Base-by-base conservation (phyloP, 2,797 vertebrate species). In the Urophycis tenuis region DNA sequence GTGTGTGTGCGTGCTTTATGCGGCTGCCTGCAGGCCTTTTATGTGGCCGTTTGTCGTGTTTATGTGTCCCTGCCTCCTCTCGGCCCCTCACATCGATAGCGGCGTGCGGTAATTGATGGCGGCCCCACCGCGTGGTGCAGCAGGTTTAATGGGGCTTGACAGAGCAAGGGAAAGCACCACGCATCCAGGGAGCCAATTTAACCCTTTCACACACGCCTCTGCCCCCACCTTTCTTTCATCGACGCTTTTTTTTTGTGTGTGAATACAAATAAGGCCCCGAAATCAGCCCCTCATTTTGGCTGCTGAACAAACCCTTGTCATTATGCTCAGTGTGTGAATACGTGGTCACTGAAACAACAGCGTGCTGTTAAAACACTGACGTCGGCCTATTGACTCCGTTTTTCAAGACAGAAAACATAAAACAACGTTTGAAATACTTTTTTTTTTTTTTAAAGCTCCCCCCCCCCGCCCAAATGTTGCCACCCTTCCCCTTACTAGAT, bases 111-210 rank as follows among this genome's bases (percentile, higher is more conserved):
- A 93, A 94, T 94, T 93, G 93, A 94, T 94, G 92, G 92, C 87
- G 89, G 89, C 91, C 91, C 92, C 92, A 93, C 93, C 92, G 92
- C 91, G 92, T 92, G 92, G 90, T 91, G 91, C 89, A 91, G 93
- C 91, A 89, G 90, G 92, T 92, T 93, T 94, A 94, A 93, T 94
- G 93, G 92, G 89, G 91, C 92, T 91, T 92, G 91, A 93, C 92
- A 89, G 91, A 90, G 91, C 91, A 88, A 91, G 91, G 86, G 91
- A 91, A 90, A 89, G 90, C 91, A 84, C 89, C 89, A 83, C 85
- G 89, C 88, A 82, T 82, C 88, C 88, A 81, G 84, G 88, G 85
- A 88, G 84, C 86, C 80, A 85, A 87, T 80, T 92, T 93, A 93
- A 93, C 92, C 89, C 92, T 91, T 92, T 89, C 87, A 67, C 60